Percentiles rank a stretch among this genome's conserved stretches.
Evolutionary conservation across 2,113 vertebrate species (phyloP).

Genomic region (Sigmodon hispidus): DNA sequence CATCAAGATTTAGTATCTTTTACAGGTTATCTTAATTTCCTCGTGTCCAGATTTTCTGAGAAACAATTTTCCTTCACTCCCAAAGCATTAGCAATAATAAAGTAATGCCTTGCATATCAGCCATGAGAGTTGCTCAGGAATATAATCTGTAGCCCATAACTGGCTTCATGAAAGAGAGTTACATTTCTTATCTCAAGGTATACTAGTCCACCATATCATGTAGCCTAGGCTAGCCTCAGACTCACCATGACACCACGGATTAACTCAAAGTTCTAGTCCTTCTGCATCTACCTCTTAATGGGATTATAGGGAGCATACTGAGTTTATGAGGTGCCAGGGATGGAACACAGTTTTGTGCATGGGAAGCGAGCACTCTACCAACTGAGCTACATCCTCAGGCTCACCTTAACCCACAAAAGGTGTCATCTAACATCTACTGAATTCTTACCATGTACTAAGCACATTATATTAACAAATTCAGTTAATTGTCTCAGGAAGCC

Average conservation of each 20-base stretch:
- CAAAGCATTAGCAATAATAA: not conserved
- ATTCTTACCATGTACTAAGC: not conserved
- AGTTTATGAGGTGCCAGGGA: not conserved
- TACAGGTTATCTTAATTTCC: not conserved
- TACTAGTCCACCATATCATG: not conserved
- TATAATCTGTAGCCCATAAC: not conserved
- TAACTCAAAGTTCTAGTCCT: not conserved
- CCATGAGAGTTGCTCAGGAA: not conserved
- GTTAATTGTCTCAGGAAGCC: not conserved
- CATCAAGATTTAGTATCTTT: not conserved
- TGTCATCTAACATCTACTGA: not conserved
- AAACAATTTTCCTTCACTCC: not conserved
- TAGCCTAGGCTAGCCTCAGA: no score
- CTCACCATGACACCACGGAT: not conserved
- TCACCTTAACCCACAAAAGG: not conserved
- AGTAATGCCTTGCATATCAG: not conserved
- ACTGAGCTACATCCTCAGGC: not conserved
- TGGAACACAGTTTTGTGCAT: not conserved
- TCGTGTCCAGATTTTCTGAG: not conserved
- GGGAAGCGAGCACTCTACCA: not conserved
- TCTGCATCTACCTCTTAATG: not conserved
- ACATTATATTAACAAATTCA: not conserved
- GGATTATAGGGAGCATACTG: not conserved
- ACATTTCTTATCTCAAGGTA: conserved; percentile 12
- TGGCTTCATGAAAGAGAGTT: conserved; percentile 16